Conservation (phyloP, 2,797 vertebrate species). For the Galago senegalensis region DNA sequence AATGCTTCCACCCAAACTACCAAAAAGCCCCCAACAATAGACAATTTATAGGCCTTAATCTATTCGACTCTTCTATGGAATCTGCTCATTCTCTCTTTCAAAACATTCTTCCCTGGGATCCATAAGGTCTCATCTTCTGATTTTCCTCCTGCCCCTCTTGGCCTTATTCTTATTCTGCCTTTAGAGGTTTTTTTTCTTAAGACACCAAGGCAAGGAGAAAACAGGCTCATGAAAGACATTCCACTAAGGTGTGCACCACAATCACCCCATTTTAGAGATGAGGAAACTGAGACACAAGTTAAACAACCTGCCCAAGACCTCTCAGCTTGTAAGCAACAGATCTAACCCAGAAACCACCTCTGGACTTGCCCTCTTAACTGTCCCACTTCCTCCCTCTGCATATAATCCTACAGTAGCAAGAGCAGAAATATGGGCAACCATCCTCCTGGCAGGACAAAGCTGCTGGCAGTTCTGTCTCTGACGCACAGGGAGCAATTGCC, state of each 20-base stretch:
- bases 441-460: neutral
- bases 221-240: neutral
- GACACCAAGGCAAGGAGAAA: neutral
- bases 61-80: neutral
- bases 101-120: neutral
- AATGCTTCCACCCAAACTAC: neutral
- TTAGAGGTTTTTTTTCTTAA: constrained; percentile 2
- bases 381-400: accelerated
- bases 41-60: neutral
- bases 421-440: neutral
- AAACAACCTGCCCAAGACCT: neutral
- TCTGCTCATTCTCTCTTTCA: neutral
- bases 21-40: neutral
- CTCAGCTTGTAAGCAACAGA: neutral
- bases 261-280: neutral
- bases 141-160: neutral
- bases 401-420: neutral
- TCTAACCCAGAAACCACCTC: too few species aligned
- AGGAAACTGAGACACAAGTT: neutral
- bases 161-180: neutral
- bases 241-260: too few species aligned
- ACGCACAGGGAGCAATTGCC: neutral
- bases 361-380: accelerated
- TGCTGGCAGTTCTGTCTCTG: neutral
- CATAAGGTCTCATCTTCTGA: neutral